Evolutionary conservation across 1,140 invertebrate genomes (phyloP), one percentile per base, ranked within the genome.

Genomic region (Ladona fulva): DNA sequence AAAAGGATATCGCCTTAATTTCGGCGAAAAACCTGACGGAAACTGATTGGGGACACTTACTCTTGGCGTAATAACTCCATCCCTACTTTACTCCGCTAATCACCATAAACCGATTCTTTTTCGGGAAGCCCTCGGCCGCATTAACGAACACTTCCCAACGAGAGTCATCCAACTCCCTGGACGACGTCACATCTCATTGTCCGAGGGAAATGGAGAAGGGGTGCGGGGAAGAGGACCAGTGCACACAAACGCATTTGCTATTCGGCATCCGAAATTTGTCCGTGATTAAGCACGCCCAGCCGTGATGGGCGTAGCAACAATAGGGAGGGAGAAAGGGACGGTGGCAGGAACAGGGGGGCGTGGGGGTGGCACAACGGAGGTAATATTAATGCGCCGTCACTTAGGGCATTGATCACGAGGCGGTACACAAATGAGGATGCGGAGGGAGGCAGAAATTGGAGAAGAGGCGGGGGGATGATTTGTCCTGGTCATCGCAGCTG

Each of bases 241-340:
- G 52, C 52, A 66, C 52, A 66, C 52, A 66, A 66, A 66, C 52
- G 52, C 52, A 66, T 66, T 66, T 66, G 52, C 52, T 66, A 66
- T 66, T 66, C 52, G 52, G 52, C 52, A 66, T 66, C 52, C 52
- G 52, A 66, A 66, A 66, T 66, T 66, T 66, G 52, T 12, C 52
- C 52, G 52, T 66, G 52, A 66, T 66, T 66, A 66, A 66, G 52
- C 52, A 66, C 52, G n/a, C 52, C 52, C 52, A 12, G 52, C 52
- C 52, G 52, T 66, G 52, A 66, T 66, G 52, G 52, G 16, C 52
- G 52, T 66, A 66, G 52, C 52, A 66, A 66, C 52, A 66, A 66
- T 66, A 66, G 52, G n/a, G 52, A 66, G n/a, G 52, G 12, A 12
- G 5, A 22, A 12, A 10, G 44, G 44, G 44, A 52, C 44, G 44